Evolutionary conservation across 2,113 vertebrate genomes (phyloP), one percentile per base, ranked within the genome.

Genomic region (Actinemys pallida): DNA sequence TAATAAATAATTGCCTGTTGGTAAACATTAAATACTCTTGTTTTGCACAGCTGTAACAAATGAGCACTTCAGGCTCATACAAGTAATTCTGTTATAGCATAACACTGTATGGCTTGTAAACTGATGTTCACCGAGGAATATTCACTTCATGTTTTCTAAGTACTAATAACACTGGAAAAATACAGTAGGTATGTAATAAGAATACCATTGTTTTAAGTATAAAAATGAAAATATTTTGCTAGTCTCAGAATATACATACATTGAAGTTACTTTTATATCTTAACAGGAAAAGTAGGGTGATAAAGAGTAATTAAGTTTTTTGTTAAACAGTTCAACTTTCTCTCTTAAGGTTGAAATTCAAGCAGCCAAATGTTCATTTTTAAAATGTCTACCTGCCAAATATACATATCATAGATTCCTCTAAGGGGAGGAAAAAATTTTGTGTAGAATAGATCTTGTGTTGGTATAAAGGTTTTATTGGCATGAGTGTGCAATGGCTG

Each of bases 1-100:
- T 16, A 83, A 79, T 94, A 98, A 97, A 97, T 97, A 97, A 95
- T 20, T 95, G 59, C 17, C 84, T 94, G 56, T 94, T 95, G 82
- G 27, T 96, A 94, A 96, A 84, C 29, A 50, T 52, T 1, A 83
- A 95, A 52, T 84, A 72, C 2, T 91, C 8, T n/a, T 59, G 6
- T 89, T 16, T 90, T 94, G 29, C 3, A 78, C 6, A 78, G 12
- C 45, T 78, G 3, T 47, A 45, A 47, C 6, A 47, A 47, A 78
- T 27, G 47, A 27, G 22, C 72, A 42, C 72, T 24, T 75, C 39
- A 42, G 20, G 29, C 6, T 65, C 62, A 42, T 39, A 25, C 3
- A 75, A 25, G 10, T 42, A 39, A 9, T 20, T 72, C 69, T 6
- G 69, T 62, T 62, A 65, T 35, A 75, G n/a, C 19, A 78, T 47